Evolutionary conservation across 2,888 invertebrate genomes (phyloP), one percentile per base, ranked within the genome.

Genomic region (Drosophila nigritarsus): DNA sequence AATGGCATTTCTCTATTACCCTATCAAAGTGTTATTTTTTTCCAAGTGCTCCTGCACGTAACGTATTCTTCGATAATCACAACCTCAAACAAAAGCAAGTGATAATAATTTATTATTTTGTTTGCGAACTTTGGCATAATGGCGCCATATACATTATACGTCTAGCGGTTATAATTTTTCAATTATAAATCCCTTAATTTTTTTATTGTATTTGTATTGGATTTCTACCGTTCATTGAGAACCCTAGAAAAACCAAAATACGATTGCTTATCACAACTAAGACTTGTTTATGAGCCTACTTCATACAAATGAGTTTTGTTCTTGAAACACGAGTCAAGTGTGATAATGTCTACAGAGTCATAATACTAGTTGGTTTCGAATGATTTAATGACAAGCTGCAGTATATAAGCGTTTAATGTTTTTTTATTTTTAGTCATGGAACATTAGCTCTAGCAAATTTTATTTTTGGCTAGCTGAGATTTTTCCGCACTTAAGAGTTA

Each of bases 141-240:
- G 27, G 60, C n/a, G 45, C 51, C 60, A 48, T 71, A 62, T 45
- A 80, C 20, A 68, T 78, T 54, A 62, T 62, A 30, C 8, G 27
- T 27, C 15, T 53, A 20, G 42, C 50, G 60, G 38, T 18, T 60
- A 50, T 53, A 59, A 73, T 67, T 68, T 72, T 76, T 59, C 8
- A 30, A 29, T 48, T 32, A n/a, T 65, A 54, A 53, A 32, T 36
- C 36, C 15, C n/a, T 13, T 51, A 30, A 7, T 15, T 15, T 45
- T 18, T 60, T 64, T 38, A 29, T 29, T 29, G n/a, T 53, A 50
- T 76, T 67, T 67, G 49, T 7, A 27, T 61, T 66, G 36, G 58
- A 56, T 75, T 75, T 72, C 58, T 65, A 60, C 48, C 55, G 58
- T 73, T 76, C 78, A 80, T 76, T 76, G 56, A 68, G 60, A 65